Base-by-base conservation (phyloP, 2,888 invertebrate species). In the Xanthia togata region DNA sequence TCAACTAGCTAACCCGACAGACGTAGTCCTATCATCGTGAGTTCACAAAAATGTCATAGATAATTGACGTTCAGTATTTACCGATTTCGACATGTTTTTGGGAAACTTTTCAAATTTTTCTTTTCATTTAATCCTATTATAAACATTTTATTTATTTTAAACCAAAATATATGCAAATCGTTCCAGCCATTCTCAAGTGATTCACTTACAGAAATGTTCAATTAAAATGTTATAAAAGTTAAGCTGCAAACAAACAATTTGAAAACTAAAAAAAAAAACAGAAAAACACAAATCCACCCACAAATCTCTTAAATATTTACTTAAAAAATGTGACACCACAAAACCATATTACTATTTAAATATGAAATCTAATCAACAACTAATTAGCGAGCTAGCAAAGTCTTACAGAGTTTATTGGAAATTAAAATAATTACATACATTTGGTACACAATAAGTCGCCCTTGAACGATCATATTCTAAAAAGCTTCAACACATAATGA, bases 351-450 rank as follows among this genome's bases (percentile, higher is more conserved):
- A 53, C 3, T 38, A 47, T 3, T n/a, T 23, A 53, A 64, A 65
- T 65, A 74, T 41, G 11, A 69, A 79, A 69, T 38, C 6, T 17
- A 80, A 76, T 68, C 70, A 68, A 60, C 55, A n/a, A 41, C 14
- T 73, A 68, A 79, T 82, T 79, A 73, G 47, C 60, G 26, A 59
- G 26, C 38, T 38, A 59, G 20, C 38, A 44, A 76, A 65, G 17
- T 44, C 50, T 72, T 64, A 70, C 53, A 77, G 41, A 64, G 73
- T 83, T 73, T 47, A 81, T 41, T 55, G 67, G 38, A 69, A 78
- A 87, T 87, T 79, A 87, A 82, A 81, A 82, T 87, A 63, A 79
- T 84, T 79, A 79, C 50, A 38, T 70, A 73, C n/a, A 73, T 73
- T 38, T 35, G 35, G 38, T 50, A 69, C 70, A 77, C 57, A 71